Evolutionary conservation across 2,797 vertebrate genomes (phyloP).

Genomic region (Neopelma chrysocephalum): DNA sequence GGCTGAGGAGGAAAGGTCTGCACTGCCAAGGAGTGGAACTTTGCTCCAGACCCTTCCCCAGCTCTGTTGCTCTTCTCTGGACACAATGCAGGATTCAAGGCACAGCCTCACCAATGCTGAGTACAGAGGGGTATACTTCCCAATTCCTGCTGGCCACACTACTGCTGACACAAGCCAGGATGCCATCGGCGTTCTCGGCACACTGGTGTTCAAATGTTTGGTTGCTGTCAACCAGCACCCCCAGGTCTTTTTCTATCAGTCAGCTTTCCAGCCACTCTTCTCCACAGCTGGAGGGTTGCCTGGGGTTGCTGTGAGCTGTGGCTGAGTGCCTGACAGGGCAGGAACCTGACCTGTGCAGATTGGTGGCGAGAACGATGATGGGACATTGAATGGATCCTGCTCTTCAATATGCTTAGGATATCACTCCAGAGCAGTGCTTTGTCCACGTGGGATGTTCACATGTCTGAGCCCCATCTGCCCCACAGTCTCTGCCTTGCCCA

Average conservation of each 20-base stretch:
- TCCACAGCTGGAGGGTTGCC: background rate
- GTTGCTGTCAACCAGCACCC: background rate
- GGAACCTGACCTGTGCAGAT: background rate
- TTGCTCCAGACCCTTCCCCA: background rate
- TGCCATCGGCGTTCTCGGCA: background rate
- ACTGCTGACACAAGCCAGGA: background rate
- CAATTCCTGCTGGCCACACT: too few relatives aligned
- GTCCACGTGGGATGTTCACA: background rate
- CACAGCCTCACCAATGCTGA: background rate
- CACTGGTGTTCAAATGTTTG: background rate
- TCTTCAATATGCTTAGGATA: background rate
- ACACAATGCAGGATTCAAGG: background rate
- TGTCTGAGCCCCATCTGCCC: background rate
- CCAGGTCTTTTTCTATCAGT: background rate
- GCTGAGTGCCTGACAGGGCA: background rate
- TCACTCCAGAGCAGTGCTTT: background rate
- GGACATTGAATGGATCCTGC: background rate
- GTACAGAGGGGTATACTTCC: background rate
- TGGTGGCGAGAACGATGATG: rapidly evolving
- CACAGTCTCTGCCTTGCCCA: background rate
- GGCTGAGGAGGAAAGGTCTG: background rate
- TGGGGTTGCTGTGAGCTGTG: background rate
- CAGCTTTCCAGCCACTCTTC: background rate
- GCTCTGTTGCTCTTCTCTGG: background rate
- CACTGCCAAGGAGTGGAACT: background rate